Evolutionary conservation across 2,113 vertebrate genomes (phyloP).

Genomic region (Oostethus manadensis): DNA sequence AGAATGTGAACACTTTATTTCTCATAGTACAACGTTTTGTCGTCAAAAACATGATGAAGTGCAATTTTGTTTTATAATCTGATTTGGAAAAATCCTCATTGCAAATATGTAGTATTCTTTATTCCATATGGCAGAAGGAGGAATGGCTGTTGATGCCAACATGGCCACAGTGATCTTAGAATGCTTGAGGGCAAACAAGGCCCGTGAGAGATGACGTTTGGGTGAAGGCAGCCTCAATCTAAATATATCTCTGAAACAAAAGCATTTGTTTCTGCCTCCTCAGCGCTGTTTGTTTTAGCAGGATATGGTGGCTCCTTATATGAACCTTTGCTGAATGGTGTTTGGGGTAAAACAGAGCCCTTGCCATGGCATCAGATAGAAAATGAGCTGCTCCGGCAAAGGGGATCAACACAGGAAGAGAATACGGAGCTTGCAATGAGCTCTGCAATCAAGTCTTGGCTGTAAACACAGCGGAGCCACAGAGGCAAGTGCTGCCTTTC

Average conservation of each 20-base stretch:
- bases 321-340: slow-evolving; percentile 46
- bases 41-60: not conserved
- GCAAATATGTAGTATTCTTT: not conserved
- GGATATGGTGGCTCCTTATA: slow-evolving; percentile 55
- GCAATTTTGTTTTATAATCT: not conserved
- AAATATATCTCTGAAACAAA: slow-evolving; percentile 68
- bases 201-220: slow-evolving; percentile 31
- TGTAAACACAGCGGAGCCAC: slow-evolving; percentile 55
- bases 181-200: slow-evolving; percentile 24
- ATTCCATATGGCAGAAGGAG: slow-evolving; percentile 1
- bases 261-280: slow-evolving; percentile 65
- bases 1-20: slow-evolving; percentile 18
- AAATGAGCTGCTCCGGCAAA: slow-evolving; percentile 39
- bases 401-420: slow-evolving; percentile 67
- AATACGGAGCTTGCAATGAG: slow-evolving; percentile 46
- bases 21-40: slow-evolving; percentile 1
- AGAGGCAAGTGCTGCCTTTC: slow-evolving; percentile 52
- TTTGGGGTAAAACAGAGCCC: slow-evolving; percentile 40
- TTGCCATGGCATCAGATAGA: slow-evolving; percentile 22
- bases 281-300: slow-evolving; percentile 67
- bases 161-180: slow-evolving; percentile 27
- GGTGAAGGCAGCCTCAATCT: slow-evolving; percentile 40
- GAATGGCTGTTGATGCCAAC: slow-evolving; percentile 11
- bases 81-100: not conserved
- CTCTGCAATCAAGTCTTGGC: slow-evolving; percentile 54